Conservation (phyloP, 37 sponge, comb jelly and placozoan genomes). For the Halisarca cf. caerulea region DNA sequence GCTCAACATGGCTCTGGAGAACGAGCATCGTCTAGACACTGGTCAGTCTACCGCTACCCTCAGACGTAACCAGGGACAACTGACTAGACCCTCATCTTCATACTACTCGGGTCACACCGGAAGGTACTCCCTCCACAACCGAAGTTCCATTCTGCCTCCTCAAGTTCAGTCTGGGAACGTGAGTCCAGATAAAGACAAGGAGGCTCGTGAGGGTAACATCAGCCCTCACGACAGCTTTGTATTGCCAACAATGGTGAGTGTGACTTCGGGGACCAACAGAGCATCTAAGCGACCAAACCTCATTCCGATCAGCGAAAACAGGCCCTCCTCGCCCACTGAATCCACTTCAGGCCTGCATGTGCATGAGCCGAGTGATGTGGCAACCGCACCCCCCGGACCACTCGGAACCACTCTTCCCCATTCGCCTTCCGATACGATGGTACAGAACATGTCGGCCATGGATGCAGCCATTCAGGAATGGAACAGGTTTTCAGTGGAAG, state of each 20-base stretch:
- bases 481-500: conserved; percentile 54
- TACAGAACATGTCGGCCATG: not conserved
- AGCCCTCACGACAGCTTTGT: no score
- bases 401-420: not conserved
- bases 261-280: not conserved
- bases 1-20: conserved; percentile 69
- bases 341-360: not conserved
- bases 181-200: not conserved
- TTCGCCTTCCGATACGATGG: not conserved
- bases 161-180: no score
- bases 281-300: conserved; percentile 16
- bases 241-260: not conserved
- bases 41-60: conserved; percentile 31
- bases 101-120: not conserved
- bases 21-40: conserved; percentile 57
- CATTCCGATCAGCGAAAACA: not conserved
- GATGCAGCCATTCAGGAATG: conserved; percentile 35
- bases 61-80: conserved; percentile 9
- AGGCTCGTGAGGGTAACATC: not conserved
- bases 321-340: not conserved
- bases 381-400: conserved; percentile 32
- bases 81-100: not conserved
- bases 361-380: not conserved
- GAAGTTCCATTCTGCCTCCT: no score
- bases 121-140: not conserved